A percentile compares a stretch with the other conserved stretches of the same genome.
These are phyloP conservation scores for Microctenopoma stevenorrisi DNA, from an alignment of 2,797 vertebrate species.

Conservation along the genomic window DNA sequence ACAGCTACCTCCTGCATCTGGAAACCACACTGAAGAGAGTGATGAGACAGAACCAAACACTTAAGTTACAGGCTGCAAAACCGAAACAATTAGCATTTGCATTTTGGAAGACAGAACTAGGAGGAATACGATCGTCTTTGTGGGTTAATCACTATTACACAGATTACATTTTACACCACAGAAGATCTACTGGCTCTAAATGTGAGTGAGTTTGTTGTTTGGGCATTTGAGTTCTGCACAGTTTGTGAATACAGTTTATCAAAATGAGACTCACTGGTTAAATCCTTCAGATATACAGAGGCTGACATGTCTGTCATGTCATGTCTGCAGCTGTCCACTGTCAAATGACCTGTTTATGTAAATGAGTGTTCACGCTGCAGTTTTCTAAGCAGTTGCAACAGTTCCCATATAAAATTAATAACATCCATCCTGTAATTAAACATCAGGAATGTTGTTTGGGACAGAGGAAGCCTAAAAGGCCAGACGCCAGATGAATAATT, in stretches of 20 bases:
- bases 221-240: no score
- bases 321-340: slow-evolving; percentile 9
- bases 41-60: not conserved
- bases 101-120: not conserved
- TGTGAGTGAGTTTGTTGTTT: no score
- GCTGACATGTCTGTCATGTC: not conserved
- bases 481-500: slow-evolving; percentile 74
- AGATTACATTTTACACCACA: no score
- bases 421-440: slow-evolving; percentile 66
- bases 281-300: not conserved
- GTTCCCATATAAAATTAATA: slow-evolving; percentile 68
- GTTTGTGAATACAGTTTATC: no score
- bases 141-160: no score
- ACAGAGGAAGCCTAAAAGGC: slow-evolving; percentile 69
- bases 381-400: slow-evolving; percentile 29
- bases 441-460: slow-evolving; percentile 54
- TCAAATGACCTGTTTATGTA: slow-evolving; percentile 39
- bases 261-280: not conserved
- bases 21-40: not conserved
- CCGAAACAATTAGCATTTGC: no score
- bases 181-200: no score
- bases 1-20: not conserved
- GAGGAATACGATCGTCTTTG: no score
- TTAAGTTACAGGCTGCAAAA: no score
- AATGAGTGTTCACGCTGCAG: slow-evolving; percentile 35